Evolutionary conservation across 2,797 vertebrate genomes (phyloP), one percentile per base, ranked within the genome.

Genomic region (Streptopelia turtur): DNA sequence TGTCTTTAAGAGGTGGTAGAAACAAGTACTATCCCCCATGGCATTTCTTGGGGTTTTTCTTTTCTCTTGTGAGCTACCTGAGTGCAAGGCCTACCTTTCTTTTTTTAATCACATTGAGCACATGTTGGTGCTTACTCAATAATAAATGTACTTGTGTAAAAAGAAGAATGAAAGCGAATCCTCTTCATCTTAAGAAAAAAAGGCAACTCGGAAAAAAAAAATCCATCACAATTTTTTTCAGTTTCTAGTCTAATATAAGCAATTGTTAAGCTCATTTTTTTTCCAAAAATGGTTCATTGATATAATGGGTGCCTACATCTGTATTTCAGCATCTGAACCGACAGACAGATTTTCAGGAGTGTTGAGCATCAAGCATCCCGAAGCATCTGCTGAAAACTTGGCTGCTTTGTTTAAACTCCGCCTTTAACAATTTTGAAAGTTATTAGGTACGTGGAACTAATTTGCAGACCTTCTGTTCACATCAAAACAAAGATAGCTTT

Each of bases 121-220:
- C 61, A 30, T 76, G 59, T 28, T 89, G 60, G 23, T 90, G 55
- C 63, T 95, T 92, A 33, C 55, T 95, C 74, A 93, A 92, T 96
- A 95, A 95, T 94, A 92, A 89, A 95, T 92, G 86, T 56, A 39
- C 60, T 68, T 68, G 24, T 30, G 30, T 5, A 69, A 76, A 63
- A 77, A 43, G 16, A 43, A 43, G 33, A 70, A 43, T 52, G 17
- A 24, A 69, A 70, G 65, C 30, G 22, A 86, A 81, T 83, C 61
- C 9, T 72, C 39, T 49, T 89, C 64, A 24, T 77, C 63, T 31
- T 25, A 33, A 31, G 8, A 22, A 31, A 69, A 80, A 85, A 71
- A 71, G 11, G 16, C 33, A 65, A 15, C 17, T 65, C 4, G 3
- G 37, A 5, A 1, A 7, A 28, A 30, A 23, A 39, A n/a, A 65